phyloP scores from a whole-genome alignment of 2,797 vertebrate species.

The Pantherophis alleghaniensis region DNA sequence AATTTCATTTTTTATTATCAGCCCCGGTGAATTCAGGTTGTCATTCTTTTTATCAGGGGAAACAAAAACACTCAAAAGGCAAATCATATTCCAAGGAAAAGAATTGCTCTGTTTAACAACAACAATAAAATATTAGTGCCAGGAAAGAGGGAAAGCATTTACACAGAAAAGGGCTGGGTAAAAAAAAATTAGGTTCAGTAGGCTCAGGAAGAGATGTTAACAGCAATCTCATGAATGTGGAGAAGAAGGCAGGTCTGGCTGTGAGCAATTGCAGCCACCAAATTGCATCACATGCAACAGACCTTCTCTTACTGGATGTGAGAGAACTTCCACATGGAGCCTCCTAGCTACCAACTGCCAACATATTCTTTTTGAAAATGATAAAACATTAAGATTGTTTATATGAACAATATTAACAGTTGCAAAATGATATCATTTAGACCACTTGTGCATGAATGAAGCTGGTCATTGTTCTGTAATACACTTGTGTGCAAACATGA shows the following conservation, averaged over 20 bases:
- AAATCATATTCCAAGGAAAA: neutral
- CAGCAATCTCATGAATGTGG: neutral
- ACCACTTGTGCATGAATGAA: neutral
- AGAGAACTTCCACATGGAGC: neutral
- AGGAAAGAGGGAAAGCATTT: neutral
- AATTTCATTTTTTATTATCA: neutral
- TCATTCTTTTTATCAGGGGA: neutral
- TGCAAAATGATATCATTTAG: neutral
- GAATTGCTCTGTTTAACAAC: neutral
- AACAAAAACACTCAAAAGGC: neutral
- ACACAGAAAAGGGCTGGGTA: neutral
- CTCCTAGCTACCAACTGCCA: neutral
- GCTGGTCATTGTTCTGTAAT: neutral
- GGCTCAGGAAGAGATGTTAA: neutral
- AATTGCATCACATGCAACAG: neutral
- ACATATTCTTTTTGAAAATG: neutral
- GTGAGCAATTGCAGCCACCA: neutral
- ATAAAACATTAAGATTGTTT: neutral
- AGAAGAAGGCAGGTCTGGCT: neutral
- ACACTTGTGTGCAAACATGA: neutral
- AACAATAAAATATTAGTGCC: neutral
- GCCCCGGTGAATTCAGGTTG: too few relatives aligned
- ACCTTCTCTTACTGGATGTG: neutral
- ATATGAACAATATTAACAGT: neutral
- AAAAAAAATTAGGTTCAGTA: neutral